Evolutionary conservation across 2,888 invertebrate species (phyloP), one percentile per base, ranked within the genome.

Genomic region (Beris chalybata): DNA sequence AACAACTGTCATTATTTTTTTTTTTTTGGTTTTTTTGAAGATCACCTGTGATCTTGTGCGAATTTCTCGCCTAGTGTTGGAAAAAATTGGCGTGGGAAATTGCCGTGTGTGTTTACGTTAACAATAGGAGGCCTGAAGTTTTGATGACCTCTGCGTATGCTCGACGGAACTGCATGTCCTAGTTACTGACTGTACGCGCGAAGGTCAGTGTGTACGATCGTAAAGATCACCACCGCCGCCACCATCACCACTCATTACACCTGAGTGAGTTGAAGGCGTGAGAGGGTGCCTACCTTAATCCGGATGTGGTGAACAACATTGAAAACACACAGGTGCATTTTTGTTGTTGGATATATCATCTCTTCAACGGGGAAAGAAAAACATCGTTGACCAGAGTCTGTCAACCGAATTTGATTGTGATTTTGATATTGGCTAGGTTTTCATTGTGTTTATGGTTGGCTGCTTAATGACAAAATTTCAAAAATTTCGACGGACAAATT

Each of bases 391-490:
- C 29, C n/a, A 9, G 9, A 15, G 50, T 9, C 11, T 50, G 50
- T 22, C 15, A 4, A 4, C 15, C 15, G 5, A 50, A 45, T 45
- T 45, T 61, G 61, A 61, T 61, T 61, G 61, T 61, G 50, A 61
- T 38, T 61, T 61, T 38, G 50, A 50, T 52, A 50, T 30, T 15
- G 50, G 38, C 22, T 50, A 12, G 22, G 9, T 38, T 38, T 12
- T 58, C 58, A 38, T 61, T 61, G 61, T 61, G 38, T 61, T 61
- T 50, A 61, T 52, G 61, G 52, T 61, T 61, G 47, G 61, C 50
- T 61, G 61, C 7, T 7, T 38, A 38, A 38, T 38, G 3, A 22
- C 22, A 22, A 22, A 22, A 22, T 38, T 38, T 38, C 9, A 38
- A 38, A 38, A 38, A 22, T 22, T 22, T 22, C 22, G 22, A 22